Conservation (phyloP, 2,113 vertebrate genomes). For the Hipposideros armiger region DNA sequence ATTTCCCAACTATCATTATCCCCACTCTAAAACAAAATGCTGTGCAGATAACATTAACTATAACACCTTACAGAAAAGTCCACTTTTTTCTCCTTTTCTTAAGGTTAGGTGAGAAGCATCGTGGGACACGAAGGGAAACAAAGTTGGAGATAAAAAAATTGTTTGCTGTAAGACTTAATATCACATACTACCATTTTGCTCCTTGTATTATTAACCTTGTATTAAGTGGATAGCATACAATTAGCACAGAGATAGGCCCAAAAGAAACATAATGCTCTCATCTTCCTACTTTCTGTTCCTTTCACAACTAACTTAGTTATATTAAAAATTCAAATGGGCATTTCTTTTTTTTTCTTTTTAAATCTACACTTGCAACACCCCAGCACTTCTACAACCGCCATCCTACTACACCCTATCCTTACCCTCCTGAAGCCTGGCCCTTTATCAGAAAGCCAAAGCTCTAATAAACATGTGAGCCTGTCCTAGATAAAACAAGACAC, state of each 20-base stretch:
- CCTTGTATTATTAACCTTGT: not conserved
- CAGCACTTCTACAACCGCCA: not conserved
- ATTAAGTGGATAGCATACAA: not conserved
- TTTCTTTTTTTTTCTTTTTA: not conserved
- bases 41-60: not conserved
- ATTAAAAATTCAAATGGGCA: not conserved
- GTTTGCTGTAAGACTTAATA: not conserved
- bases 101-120: not conserved
- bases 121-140: not conserved
- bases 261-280: not conserved
- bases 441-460: not conserved
- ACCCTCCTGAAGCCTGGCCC: not conserved
- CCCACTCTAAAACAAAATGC: not conserved
- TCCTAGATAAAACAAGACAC: not conserved
- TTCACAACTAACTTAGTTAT: not conserved
- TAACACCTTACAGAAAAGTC: not conserved
- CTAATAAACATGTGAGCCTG: not conserved
- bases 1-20: not conserved
- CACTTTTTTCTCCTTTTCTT: not conserved
- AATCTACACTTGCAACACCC: not conserved
- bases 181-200: not conserved
- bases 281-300: not conserved
- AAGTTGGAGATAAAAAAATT: not conserved
- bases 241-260: not conserved
- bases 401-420: not conserved